A percentile compares a stretch with the other conserved stretches of the same genome.
phyloP scores from a whole-genome alignment of 2,113 vertebrate genomes.

The Apeltes quadracus region DNA sequence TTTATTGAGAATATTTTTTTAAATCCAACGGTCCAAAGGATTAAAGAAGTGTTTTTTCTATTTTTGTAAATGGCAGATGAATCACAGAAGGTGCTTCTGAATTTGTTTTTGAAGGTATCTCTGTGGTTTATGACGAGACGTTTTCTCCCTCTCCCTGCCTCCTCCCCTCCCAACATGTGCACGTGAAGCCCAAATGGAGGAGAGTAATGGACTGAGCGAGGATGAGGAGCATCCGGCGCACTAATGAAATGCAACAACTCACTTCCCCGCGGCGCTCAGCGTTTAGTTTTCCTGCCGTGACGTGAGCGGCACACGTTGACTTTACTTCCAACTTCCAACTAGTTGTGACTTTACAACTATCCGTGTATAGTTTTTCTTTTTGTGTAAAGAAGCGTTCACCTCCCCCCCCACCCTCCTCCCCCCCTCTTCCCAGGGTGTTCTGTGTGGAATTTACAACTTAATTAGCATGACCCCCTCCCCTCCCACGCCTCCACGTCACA shows the following conservation, averaged over 20 bases:
- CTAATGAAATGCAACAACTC: constrained; percentile 70
- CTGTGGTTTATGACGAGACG: not conserved
- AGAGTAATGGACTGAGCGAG: constrained; percentile 15
- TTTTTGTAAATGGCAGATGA: not conserved
- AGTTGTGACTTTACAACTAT: too few relatives aligned
- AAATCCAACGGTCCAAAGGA: too few relatives aligned
- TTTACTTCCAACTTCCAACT: too few relatives aligned
- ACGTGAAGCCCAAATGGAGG: constrained; percentile 19
- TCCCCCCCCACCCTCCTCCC: too few relatives aligned
- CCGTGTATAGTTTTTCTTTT: too few relatives aligned
- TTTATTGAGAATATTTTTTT: not conserved
- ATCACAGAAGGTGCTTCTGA: not conserved
- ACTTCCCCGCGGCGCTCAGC: constrained; percentile 19
- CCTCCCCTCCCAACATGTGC: not conserved
- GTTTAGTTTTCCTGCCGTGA: not conserved
- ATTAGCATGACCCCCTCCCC: constrained; percentile 11
- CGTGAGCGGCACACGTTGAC: too few relatives aligned
- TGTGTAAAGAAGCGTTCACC: too few relatives aligned
- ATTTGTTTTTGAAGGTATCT: not conserved
- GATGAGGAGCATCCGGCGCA: constrained; percentile 51
- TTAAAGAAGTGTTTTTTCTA: not conserved
- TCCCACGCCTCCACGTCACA: constrained; percentile 3
- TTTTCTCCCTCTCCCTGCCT: not conserved
- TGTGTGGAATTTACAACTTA: constrained; percentile 53
- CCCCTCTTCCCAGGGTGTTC: constrained; percentile 6